Evolutionary conservation across 1,140 invertebrate species (phyloP), one percentile per base, ranked within the genome.

Genomic region (Globodera rostochiensis): DNA sequence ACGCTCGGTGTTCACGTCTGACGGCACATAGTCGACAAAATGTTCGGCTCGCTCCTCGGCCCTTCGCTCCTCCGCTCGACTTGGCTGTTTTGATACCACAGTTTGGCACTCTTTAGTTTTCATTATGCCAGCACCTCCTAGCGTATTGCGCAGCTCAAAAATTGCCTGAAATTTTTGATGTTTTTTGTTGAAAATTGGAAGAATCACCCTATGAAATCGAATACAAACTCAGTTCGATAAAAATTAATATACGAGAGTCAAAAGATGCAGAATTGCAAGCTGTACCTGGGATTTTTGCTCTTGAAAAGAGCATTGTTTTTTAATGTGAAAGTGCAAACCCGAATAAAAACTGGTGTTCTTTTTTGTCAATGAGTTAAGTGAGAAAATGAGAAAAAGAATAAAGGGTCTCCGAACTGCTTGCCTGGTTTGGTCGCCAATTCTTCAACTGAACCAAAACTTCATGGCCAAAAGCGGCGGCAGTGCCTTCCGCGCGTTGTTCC

Each of bases 11-110:
- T 95, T 93, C 89, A 93, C 93, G 90, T 98, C 95, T 36, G 93
- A 91, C 8, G 96, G 94, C 69, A 92, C 91, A 90, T 98, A 97
- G 9, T 94, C 93, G 85, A 98, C 93, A 88, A 94, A 98, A 91
- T 95, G 93, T 84, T 95, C 93, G 74, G 92, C 91, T 84, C 95
- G 94, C 79, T 91, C 89, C 9, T 88, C 86, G 11, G 80, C 80
- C 36, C 79, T 83, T 21, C 82, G 67, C 4, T 78, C 49, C 45
- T 75, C 50, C 74, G 70, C 50, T 46, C 74, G 46, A 25, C 21
- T 69, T 15, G 19, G 25, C 49, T 47, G 60, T 36, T 69, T 13
- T 25, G 57, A 64, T 19, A 15, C 5, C 57, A 64, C 13, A 6
- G 57, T 19, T 64, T 64, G 11, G 57, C 57, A 64, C 25, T 77